Evolutionary conservation across 2,888 invertebrate species (phyloP).

Genomic region (Cephus sareptanus): DNA sequence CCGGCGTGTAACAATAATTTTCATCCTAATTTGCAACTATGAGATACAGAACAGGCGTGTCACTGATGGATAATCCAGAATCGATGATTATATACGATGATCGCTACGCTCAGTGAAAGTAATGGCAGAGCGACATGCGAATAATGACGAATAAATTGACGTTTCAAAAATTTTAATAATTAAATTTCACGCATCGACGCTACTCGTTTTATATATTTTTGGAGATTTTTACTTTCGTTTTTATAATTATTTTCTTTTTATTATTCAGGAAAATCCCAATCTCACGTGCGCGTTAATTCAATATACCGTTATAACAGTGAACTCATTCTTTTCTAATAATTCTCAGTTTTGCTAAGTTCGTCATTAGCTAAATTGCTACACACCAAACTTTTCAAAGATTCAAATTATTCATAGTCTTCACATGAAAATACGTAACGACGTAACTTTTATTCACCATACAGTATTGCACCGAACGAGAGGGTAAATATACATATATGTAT

Average conservation of each 20-base stretch:
- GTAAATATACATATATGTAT: not conserved
- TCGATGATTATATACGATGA: not conserved
- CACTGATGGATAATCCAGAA: not conserved
- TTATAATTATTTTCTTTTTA: not conserved
- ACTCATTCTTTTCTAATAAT: not conserved
- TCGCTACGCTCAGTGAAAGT: not conserved
- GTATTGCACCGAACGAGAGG: not conserved
- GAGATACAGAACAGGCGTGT: slow-evolving; percentile 27
- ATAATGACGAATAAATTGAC: not conserved
- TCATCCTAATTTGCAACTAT: not conserved
- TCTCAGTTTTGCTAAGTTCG: not conserved
- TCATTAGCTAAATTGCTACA: not conserved
- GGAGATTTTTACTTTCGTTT: not conserved
- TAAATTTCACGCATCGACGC: not conserved
- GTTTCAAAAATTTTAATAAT: not conserved
- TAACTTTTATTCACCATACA: not conserved
- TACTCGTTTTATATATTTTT: not conserved
- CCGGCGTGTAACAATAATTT: slow-evolving; percentile 56
- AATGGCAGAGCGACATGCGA: not conserved
- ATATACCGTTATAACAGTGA: not conserved
- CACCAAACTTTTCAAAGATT: not conserved
- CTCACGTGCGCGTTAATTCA: not conserved
- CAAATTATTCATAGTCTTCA: not conserved
- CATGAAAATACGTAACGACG: not conserved
- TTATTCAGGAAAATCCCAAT: not conserved